These are phyloP conservation scores for Brachionus rotundiformis DNA, from an alignment of 1,140 invertebrate species.

Conservation along the genomic window DNA sequence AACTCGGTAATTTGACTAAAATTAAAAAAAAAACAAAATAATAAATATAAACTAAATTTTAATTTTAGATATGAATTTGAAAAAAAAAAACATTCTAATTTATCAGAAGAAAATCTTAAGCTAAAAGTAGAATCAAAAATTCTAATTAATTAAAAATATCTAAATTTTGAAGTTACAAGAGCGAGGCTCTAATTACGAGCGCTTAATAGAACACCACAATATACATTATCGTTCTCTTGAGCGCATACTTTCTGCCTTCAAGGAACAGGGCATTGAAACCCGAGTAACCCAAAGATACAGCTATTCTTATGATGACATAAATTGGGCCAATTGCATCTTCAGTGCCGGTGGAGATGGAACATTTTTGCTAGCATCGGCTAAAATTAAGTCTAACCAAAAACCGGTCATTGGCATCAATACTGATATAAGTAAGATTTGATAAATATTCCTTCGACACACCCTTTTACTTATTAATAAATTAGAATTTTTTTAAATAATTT, in stretches of 20 bases:
- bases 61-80: constrained; percentile 49
- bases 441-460: neutral
- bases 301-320: constrained; percentile 72
- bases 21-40: neutral
- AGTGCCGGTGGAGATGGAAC: constrained; percentile 97
- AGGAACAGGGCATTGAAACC: constrained; percentile 72
- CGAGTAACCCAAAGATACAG: constrained; percentile 76
- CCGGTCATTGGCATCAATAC: constrained; percentile 96
- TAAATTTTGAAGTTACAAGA: constrained; percentile 62
- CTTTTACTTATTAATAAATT: constrained; percentile 48
- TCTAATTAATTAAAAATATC: neutral
- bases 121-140: neutral
- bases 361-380: constrained; percentile 87
- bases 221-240: constrained; percentile 77
- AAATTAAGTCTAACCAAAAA: constrained; percentile 73
- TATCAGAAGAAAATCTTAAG: constrained; percentile 31
- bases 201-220: constrained; percentile 74
- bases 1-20: constrained; percentile 14
- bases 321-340: constrained; percentile 90
- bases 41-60: neutral
- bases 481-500: constrained; percentile 39
- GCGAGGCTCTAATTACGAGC: constrained; percentile 80
- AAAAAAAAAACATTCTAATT: neutral
- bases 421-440: constrained; percentile 73
- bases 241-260: constrained; percentile 70